Evolutionary conservation across 35 echinoderm and acorn worm species (phyloP).

Genomic region (Nesometra sesokonis): DNA sequence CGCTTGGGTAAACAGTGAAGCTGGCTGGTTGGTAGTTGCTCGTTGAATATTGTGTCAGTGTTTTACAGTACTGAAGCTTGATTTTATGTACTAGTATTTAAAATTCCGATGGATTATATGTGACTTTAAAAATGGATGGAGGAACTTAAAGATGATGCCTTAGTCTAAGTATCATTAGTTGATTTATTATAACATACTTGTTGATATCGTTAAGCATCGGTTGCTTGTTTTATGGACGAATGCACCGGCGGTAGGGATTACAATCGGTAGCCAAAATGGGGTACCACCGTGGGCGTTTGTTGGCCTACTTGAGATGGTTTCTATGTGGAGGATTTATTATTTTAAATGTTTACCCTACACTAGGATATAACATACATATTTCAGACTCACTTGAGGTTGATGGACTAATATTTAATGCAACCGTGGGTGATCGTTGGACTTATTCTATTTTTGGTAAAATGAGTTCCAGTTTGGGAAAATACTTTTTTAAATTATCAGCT

Average conservation of each 20-base stretch:
- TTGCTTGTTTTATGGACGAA: not conserved
- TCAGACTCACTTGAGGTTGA: not conserved
- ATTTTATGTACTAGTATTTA: not conserved
- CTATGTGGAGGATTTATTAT: not conserved
- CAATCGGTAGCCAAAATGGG: not conserved
- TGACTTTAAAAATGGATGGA: not conserved
- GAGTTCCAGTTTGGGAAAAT: not conserved
- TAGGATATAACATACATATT: not conserved
- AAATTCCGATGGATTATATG: not conserved
- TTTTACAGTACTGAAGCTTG: not conserved
- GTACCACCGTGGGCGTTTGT: not conserved
- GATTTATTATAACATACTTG: not conserved
- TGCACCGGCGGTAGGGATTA: not conserved
- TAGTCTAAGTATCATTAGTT: not conserved
- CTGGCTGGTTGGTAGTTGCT: not conserved
- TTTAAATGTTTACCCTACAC: not conserved
- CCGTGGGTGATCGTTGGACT: not conserved
- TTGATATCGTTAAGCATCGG: not conserved
- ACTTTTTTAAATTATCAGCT: not conserved
- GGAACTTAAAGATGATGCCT: not conserved
- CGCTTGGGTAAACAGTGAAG: not conserved
- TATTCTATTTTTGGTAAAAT: not conserved
- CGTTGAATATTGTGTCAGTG: not conserved
- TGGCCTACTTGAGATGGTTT: not conserved
- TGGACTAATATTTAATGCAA: not conserved